phyloP scores from a whole-genome alignment of 2,888 invertebrate species.

The Lasioglossum calceatum region DNA sequence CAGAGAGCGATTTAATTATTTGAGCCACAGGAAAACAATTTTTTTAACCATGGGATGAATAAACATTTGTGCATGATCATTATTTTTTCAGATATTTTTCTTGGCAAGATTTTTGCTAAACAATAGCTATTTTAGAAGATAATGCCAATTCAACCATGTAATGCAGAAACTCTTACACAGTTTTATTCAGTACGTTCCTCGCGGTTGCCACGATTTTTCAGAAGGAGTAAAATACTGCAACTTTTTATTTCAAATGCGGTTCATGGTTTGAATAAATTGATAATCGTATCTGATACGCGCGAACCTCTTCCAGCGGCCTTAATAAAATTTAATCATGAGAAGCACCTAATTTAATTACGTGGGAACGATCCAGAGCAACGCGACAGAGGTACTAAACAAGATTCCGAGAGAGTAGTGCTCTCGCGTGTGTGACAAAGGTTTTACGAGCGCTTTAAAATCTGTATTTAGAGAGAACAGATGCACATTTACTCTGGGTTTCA shows the following conservation, averaged over 20 bases:
- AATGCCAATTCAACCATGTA: too few species aligned
- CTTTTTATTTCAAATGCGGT: neutral
- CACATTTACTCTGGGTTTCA: neutral
- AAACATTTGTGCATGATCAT: too few species aligned
- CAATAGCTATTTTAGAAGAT: neutral
- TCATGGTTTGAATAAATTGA: neutral
- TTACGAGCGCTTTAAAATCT: neutral
- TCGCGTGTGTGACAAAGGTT: slow-evolving; percentile 1
- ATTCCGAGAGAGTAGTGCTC: neutral
- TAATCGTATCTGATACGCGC: neutral
- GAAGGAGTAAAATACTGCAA: neutral
- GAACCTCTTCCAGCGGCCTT: neutral
- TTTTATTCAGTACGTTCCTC: neutral
- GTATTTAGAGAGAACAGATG: neutral
- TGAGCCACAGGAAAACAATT: too few species aligned
- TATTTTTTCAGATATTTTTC: too few species aligned
- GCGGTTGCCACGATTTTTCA: neutral
- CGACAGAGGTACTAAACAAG: neutral
- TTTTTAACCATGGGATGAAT: too few species aligned
- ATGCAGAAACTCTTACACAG: too few species aligned
- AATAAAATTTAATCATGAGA: neutral
- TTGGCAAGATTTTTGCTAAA: too few species aligned
- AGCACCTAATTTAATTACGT: slow-evolving; percentile 2
- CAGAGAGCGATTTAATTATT: too few species aligned
- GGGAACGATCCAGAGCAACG: neutral